Evolutionary conservation across 2,797 vertebrate species (phyloP).

Genomic region (Oophaga sylvatica): DNA sequence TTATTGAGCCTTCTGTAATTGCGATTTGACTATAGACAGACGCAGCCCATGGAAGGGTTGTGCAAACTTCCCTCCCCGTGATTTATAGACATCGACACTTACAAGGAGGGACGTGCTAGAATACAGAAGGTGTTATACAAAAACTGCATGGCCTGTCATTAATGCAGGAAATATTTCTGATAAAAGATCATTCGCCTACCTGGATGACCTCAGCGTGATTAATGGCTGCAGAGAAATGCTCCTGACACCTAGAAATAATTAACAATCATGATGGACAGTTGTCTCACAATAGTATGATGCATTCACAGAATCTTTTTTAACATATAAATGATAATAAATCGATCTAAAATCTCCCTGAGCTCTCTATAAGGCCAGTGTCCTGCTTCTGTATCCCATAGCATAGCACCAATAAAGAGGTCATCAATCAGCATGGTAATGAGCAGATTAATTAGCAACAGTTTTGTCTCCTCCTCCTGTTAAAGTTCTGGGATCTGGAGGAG

Average conservation of each 20-base stretch:
- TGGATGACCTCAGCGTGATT: not conserved
- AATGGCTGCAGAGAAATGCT: not conserved
- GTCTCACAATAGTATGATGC: not conserved
- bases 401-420: not conserved
- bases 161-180: not conserved
- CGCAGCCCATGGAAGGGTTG: not conserved
- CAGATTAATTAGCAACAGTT: not conserved
- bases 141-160: not conserved
- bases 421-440: not conserved
- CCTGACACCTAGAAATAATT: not conserved
- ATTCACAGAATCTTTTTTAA: not conserved
- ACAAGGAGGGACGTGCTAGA: not conserved
- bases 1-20: slow-evolving; percentile 6
- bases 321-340: not conserved
- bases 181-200: not conserved
- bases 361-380: not conserved
- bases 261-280: not conserved
- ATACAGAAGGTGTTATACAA: slow-evolving; percentile 7
- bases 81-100: not conserved
- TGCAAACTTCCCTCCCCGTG: not conserved
- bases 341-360: not conserved
- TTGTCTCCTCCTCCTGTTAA: not conserved
- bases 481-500: not conserved
- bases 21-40: not conserved
- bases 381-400: not conserved